Percentiles rank a stretch among this genome's conserved stretches.
Evolutionary conservation across 2,888 invertebrate genomes (phyloP).

Genomic region (Agrenia bidenticulata): DNA sequence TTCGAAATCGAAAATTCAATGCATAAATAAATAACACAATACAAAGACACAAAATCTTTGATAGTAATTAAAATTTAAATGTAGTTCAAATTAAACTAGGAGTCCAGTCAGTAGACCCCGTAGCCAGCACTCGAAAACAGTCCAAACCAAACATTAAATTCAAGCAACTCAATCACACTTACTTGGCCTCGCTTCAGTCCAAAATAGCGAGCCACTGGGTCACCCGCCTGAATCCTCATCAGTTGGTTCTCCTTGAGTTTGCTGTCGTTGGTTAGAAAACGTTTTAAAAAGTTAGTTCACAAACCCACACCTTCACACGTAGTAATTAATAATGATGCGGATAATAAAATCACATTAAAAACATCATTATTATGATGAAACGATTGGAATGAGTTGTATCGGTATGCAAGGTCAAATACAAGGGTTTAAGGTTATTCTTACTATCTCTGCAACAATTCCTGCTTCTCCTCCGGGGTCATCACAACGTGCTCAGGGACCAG

Average conservation of each 20-base stretch:
- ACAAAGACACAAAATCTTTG: too few relatives aligned
- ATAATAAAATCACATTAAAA: too few relatives aligned
- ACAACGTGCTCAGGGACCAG: conserved; percentile 98
- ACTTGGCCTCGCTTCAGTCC: conserved; percentile 97
- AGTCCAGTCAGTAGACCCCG: too few relatives aligned
- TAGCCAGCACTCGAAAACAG: neutral
- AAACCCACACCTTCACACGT: conserved; percentile 1
- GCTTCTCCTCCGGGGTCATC: conserved; percentile 96
- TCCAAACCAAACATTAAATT: neutral
- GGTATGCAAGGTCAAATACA: too few relatives aligned
- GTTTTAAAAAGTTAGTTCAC: neutral
- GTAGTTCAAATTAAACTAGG: too few relatives aligned
- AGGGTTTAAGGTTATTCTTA: too few relatives aligned
- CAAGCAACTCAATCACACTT: conserved; percentile 49
- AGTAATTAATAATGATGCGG: neutral
- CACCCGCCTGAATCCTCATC: conserved; percentile 98
- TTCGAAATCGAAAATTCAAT: too few relatives aligned
- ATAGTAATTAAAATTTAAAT: too few relatives aligned
- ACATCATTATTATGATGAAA: too few relatives aligned
- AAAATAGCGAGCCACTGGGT: conserved; percentile 98
- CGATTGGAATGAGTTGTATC: too few relatives aligned
- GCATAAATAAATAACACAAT: too few relatives aligned
- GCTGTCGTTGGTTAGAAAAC: conserved; percentile 58
- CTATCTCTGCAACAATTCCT: conserved; percentile 91
- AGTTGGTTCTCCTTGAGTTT: conserved; percentile 98